Percentiles rank a stretch among this genome's conserved stretches.
These are phyloP conservation scores for Zophobas morio DNA, from an alignment of 1,140 invertebrate species.

Conservation along the genomic window DNA sequence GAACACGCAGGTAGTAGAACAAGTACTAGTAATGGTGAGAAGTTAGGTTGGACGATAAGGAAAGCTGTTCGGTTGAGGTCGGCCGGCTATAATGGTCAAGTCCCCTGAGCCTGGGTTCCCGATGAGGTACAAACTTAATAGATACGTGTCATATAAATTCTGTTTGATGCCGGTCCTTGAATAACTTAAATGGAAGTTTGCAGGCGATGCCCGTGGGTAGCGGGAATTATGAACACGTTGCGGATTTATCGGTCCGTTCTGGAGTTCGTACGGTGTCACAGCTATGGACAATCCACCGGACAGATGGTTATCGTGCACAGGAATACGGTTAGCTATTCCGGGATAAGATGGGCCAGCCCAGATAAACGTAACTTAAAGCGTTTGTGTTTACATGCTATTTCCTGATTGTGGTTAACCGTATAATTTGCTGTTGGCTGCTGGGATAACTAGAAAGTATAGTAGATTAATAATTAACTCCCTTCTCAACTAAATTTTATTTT, in stretches of 20 bases:
- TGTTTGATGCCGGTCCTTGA: conserved; percentile 58
- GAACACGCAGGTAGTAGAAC: conserved; percentile 15
- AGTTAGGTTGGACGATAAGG: conserved; percentile 32
- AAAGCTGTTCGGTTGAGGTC: conserved; percentile 48
- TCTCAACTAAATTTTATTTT: too few species aligned
- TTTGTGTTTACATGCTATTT: conserved; percentile 31
- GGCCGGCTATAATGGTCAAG: conserved; percentile 57
- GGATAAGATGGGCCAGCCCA: conserved; percentile 26
- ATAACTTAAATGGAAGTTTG: conserved; percentile 59
- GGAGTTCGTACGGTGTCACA: conserved; percentile 5
- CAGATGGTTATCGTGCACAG: conserved; percentile 29
- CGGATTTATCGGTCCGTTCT: conserved; percentile 43
- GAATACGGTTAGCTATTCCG: conserved; percentile 28
- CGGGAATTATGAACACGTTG: conserved; percentile 43
- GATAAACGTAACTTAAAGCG: conserved; percentile 26
- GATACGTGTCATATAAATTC: conserved; percentile 62
- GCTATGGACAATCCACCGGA: conserved; percentile 17
- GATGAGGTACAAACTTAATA: conserved; percentile 59
- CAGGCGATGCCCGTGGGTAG: conserved; percentile 47
- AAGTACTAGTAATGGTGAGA: background rate
- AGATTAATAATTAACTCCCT: too few species aligned
- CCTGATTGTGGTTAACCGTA: conserved; percentile 24
- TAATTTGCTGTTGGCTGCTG: conserved; percentile 15
- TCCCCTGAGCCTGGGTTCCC: conserved; percentile 50
- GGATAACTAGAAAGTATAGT: background rate